phyloP scores from a whole-genome alignment of 1,140 invertebrate genomes.

The Augochlora pura region DNA sequence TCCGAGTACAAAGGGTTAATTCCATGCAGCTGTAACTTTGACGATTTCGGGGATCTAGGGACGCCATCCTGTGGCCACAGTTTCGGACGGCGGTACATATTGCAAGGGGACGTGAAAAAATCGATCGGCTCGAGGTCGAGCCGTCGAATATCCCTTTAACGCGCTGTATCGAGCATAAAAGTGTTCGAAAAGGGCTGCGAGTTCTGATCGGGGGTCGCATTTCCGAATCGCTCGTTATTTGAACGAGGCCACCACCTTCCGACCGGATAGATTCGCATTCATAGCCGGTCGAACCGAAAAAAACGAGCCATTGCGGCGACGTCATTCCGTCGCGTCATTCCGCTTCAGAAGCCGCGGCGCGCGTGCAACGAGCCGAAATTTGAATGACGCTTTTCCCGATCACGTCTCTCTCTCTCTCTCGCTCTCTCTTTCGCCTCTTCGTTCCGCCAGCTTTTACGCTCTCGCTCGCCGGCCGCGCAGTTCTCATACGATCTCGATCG shows the following conservation, averaged over 20 bases:
- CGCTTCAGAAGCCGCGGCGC: constrained; percentile 32
- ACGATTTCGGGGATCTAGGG: too few species aligned
- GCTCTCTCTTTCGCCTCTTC: not conserved
- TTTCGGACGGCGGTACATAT: too few species aligned
- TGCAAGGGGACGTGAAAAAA: not conserved
- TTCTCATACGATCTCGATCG: constrained; percentile 38
- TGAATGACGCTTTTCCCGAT: constrained; percentile 51
- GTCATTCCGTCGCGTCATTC: constrained; percentile 54
- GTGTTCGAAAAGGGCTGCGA: not conserved
- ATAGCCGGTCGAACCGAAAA: constrained; percentile 7
- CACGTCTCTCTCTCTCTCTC: not conserved
- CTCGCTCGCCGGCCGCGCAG: not conserved
- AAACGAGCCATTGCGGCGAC: constrained; percentile 31
- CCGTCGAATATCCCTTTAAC: constrained; percentile 1
- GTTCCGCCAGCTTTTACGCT: not conserved
- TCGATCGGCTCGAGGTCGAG: not conserved
- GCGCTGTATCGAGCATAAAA: not conserved
- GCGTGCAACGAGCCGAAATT: constrained; percentile 46
- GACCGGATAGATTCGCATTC: constrained; percentile 42
- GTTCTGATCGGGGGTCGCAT: not conserved
- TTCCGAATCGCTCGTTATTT: constrained; percentile 36
- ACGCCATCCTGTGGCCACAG: too few species aligned
- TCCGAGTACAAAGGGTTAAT: too few species aligned
- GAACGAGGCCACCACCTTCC: constrained; percentile 29
- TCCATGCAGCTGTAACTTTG: too few species aligned